These are phyloP conservation scores for Cardiocondyla obscurior DNA, from an alignment of 1,140 invertebrate genomes.

Conservation along the genomic window DNA sequence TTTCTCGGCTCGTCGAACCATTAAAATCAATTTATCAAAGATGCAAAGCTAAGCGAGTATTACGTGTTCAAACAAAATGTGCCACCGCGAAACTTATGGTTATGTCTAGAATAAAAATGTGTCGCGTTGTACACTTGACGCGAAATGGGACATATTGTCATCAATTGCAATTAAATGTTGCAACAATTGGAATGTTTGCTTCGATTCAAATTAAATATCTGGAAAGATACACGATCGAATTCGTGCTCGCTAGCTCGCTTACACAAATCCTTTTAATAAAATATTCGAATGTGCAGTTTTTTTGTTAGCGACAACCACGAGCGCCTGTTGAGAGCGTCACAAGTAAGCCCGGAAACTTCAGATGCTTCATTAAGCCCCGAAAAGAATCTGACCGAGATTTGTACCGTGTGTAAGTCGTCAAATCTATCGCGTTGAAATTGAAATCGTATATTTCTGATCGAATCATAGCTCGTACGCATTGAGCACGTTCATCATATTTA, in stretches of 20 bases:
- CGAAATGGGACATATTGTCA: not conserved
- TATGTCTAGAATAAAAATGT: not conserved
- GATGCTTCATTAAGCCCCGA: not conserved
- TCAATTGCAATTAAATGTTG: not conserved
- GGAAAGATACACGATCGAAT: not conserved
- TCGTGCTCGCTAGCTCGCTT: not conserved
- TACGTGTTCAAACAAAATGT: not conserved
- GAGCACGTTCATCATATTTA: slow-evolving; percentile 39
- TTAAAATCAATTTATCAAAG: not conserved
- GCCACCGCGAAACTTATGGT: not conserved
- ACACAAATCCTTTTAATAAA: not conserved
- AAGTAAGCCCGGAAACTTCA: not conserved
- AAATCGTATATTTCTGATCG: slow-evolving; percentile 11
- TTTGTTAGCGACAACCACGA: not conserved
- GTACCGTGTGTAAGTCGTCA: not conserved
- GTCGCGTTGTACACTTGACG: not conserved
- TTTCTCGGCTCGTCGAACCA: not conserved
- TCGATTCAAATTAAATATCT: not conserved
- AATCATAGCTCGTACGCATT: slow-evolving; percentile 1
- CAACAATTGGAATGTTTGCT: not conserved
- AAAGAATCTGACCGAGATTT: slow-evolving; percentile 7
- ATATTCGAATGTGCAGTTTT: not conserved
- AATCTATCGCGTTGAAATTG: slow-evolving; percentile 31
- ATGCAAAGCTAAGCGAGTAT: not conserved
- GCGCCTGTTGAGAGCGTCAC: not conserved